Evolutionary conservation across 2,113 vertebrate species (phyloP), one percentile per base, ranked within the genome.

Genomic region (Cervus canadensis): DNA sequence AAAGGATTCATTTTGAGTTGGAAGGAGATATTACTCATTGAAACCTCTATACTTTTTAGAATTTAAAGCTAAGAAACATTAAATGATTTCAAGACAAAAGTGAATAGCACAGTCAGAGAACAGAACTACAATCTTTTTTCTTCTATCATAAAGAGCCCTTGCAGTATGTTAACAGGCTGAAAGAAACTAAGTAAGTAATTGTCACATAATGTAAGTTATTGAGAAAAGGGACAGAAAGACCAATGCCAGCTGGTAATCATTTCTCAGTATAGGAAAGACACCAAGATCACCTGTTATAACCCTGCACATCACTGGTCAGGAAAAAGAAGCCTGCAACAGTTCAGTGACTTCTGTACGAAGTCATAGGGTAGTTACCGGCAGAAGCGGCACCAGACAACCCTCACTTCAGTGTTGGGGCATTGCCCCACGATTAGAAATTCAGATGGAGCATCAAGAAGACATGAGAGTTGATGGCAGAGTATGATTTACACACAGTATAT

Each of bases 1-100:
- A 36, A 21, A 87, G 1, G 23, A 84, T 2, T 93, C 19, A 36
- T 89, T 94, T 89, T 94, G n/a, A 97, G 54, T 82, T 86, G 48
- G 40, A 96, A 92, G 79, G 28, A 11, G 19, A 95, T n/a, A 84
- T 86, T 64, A 48, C 25, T 95, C 45, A 43, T 16, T 83, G n/a
- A 82, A 95, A 84, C 8, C 57, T 71, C n/a, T 6, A 54, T 33
- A 85, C 7, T 60, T 97, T 85, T 52, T 25, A 96, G 28, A 94
- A 91, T 43, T 95, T 92, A 64, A 97, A 91, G 50, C 26, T 50
- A 74, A 14, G 91, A 33, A 97, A 30, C 3, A 5, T 57, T 79
- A 96, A 94, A n/a, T 92, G 36, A 87, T 60, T 89, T 62, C 59
- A 94, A 93, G 81, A 78, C 25, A 71, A 89, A 88, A 74, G 43